phyloP scores from a whole-genome alignment of 2,797 vertebrate species.

The Chiroxiphia lanceolata region DNA sequence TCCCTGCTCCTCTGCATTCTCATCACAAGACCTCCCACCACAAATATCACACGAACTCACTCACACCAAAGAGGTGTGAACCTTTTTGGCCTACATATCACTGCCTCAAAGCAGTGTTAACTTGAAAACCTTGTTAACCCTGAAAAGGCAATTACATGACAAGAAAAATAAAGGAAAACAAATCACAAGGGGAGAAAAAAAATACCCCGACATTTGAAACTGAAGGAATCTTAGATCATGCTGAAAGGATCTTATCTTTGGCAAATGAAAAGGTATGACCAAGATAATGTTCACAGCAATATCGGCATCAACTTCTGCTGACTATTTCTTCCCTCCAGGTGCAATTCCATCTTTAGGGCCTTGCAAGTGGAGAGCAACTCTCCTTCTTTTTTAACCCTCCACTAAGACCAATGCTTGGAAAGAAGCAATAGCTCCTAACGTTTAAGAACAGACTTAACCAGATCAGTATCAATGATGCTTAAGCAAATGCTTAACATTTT shows the following conservation, averaged over 20 bases:
- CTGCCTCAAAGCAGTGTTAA: constrained; percentile 30
- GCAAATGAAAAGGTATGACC: neutral
- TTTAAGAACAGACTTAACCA: neutral
- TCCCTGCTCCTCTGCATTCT: neutral
- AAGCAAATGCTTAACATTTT: neutral
- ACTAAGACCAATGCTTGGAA: neutral
- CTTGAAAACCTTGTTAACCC: constrained; percentile 40
- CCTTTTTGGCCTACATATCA: constrained; percentile 44
- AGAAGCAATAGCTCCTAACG: neutral
- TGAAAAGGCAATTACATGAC: neutral
- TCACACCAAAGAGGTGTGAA: constrained; percentile 34
- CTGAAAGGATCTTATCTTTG: neutral
- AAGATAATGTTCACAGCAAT: neutral
- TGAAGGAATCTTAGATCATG: neutral
- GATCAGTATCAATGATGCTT: neutral
- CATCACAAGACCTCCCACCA: constrained; percentile 23
- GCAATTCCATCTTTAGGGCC: neutral
- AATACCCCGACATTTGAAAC: neutral
- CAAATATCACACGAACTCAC: constrained; percentile 15
- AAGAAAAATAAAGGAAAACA: constrained; percentile 32
- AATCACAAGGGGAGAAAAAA: neutral
- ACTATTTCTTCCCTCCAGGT: neutral
- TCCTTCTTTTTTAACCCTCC: neutral
- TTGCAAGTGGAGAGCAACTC: neutral
- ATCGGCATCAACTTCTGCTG: neutral